phyloP scores from a whole-genome alignment of 2,113 vertebrate species.

The Chaetodon trifascialis region DNA sequence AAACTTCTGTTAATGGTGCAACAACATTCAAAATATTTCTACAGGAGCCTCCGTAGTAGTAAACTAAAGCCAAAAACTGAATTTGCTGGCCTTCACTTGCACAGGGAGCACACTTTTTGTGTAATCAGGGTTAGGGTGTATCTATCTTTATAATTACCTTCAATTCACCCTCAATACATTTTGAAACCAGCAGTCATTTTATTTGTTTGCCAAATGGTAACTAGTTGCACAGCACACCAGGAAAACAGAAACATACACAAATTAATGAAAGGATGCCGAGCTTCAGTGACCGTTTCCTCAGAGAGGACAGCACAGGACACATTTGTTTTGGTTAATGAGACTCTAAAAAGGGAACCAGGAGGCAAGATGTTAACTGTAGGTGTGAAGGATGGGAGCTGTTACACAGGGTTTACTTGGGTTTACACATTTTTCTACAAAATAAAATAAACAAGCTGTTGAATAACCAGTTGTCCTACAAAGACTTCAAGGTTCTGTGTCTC shows the following conservation, averaged over 20 bases:
- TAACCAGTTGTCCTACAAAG: not conserved
- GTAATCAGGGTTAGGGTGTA: no score
- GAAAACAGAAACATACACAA: not conserved
- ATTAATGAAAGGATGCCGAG: not conserved
- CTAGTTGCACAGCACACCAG: not conserved
- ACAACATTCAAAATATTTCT: no score
- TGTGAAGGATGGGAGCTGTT: not conserved
- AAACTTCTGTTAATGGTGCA: no score
- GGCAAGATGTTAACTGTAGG: not conserved
- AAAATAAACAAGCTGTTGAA: not conserved
- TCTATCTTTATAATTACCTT: not conserved
- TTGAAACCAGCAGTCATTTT: not conserved
- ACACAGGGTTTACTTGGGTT: no score
- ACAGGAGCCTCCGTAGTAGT: no score
- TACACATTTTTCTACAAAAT: no score
- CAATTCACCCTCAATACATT: not conserved
- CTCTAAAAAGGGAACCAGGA: not conserved
- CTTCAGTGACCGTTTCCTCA: not conserved
- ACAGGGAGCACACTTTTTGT: no score
- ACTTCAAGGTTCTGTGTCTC: constrained; percentile 4
- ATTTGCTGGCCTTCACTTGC: no score
- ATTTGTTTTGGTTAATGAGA: not conserved
- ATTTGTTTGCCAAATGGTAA: not conserved
- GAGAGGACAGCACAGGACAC: not conserved
- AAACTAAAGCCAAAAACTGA: no score